phyloP scores from a whole-genome alignment of 2,113 vertebrate species.

The Hypomesus transpacificus region DNA sequence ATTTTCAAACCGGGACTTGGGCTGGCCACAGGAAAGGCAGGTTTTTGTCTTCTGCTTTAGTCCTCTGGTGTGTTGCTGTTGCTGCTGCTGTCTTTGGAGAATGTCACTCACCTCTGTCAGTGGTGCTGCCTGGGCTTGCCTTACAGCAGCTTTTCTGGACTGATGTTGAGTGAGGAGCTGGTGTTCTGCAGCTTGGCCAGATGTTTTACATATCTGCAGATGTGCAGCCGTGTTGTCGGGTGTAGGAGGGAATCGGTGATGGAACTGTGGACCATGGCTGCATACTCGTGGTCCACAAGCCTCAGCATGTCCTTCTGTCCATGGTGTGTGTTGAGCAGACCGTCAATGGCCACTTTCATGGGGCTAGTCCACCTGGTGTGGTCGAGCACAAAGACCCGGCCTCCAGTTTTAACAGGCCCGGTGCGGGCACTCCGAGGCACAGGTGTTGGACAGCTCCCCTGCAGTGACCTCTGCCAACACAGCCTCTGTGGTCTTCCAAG shows the following conservation, averaged over 20 bases:
- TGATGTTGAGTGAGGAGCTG: constrained; percentile 21
- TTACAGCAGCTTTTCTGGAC: background rate
- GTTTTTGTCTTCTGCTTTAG: no score
- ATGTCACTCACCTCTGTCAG: constrained; percentile 7
- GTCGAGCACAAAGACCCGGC: background rate
- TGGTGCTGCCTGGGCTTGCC: background rate
- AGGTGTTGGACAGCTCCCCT: no score
- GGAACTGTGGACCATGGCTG: background rate
- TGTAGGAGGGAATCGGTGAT: constrained; percentile 1
- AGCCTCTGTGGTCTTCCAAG: no score
- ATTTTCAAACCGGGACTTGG: constrained; percentile 15
- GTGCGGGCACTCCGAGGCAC: no score
- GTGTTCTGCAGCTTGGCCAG: constrained; percentile 16
- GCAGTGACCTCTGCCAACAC: no score
- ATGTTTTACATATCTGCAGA: constrained; percentile 5
- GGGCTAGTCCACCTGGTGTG: background rate
- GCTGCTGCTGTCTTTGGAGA: constrained; percentile 12
- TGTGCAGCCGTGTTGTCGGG: background rate
- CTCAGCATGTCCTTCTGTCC: constrained; percentile 4
- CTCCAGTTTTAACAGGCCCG: no score
- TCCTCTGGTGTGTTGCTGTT: background rate
- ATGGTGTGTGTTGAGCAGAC: background rate
- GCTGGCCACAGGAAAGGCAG: constrained; percentile 21
- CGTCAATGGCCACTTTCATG: background rate
- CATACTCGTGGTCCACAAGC: constrained; percentile 5